Percentiles rank a stretch among this genome's conserved stretches.
Conservation (phyloP, 2,888 invertebrate genomes). For the Lucinisca nassula region DNA sequence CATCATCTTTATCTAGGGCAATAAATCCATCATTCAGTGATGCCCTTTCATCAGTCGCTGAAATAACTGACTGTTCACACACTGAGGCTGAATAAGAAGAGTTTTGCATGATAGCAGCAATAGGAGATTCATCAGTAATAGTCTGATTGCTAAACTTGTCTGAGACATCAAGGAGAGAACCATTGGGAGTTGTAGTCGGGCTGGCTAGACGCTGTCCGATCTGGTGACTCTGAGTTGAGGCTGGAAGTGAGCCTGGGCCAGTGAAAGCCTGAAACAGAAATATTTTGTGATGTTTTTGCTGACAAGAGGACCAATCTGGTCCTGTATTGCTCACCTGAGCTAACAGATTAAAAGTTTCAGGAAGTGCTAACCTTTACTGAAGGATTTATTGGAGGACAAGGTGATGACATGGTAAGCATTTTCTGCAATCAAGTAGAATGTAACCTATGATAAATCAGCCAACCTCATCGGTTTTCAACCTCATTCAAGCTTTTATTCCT, state of each 20-base stretch:
- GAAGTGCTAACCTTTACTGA: too few species aligned
- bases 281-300: too few species aligned
- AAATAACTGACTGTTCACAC: constrained; percentile 70
- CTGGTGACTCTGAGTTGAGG: neutral
- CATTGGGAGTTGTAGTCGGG: constrained; percentile 46
- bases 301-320: too few species aligned
- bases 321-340: too few species aligned
- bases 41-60: constrained; percentile 65
- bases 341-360: too few species aligned
- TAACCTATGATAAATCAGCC: too few species aligned
- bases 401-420: too few species aligned
- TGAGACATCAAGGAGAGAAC: neutral
- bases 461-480: too few species aligned
- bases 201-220: constrained; percentile 78
- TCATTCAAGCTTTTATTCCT: too few species aligned
- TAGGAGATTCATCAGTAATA: constrained; percentile 61
- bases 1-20: constrained; percentile 60
- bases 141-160: constrained; percentile 25
- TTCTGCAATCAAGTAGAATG: too few species aligned
- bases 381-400: too few species aligned
- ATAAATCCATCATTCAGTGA: constrained; percentile 81
- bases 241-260: neutral
- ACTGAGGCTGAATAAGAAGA: constrained; percentile 60
- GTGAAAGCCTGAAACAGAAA: constrained; percentile 53
- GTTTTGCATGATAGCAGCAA: constrained; percentile 65